phyloP scores from a whole-genome alignment of 2,888 invertebrate genomes.

The Fragum fragum region DNA sequence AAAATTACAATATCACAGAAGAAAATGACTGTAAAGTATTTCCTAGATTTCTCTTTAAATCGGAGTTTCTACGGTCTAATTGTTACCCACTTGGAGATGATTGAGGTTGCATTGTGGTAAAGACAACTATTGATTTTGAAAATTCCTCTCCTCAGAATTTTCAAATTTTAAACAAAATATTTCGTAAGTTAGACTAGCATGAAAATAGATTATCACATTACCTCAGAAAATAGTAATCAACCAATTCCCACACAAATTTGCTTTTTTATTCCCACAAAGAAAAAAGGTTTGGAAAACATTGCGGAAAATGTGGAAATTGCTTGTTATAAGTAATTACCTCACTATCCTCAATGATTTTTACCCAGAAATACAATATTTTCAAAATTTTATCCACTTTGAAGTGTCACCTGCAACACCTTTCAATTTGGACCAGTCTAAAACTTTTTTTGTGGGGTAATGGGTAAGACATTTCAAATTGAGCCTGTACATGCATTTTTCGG shows the following conservation, averaged over 20 bases:
- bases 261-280: background rate
- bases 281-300: background rate
- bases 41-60: background rate
- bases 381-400: no score
- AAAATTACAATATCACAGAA: no score
- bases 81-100: background rate
- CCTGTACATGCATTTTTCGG: no score
- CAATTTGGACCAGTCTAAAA: no score
- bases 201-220: background rate
- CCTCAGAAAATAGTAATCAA: no score
- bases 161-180: background rate
- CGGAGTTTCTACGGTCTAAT: background rate
- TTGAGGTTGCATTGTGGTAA: slow-evolving; percentile 7
- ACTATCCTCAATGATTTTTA: no score
- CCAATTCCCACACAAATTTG: no score
- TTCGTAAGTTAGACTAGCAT: background rate
- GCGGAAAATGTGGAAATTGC: background rate
- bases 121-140: slow-evolving; percentile 19
- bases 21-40: no score
- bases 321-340: background rate
- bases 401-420: no score
- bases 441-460: no score
- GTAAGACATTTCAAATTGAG: no score
- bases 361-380: no score
- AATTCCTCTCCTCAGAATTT: background rate